Conservation (phyloP, 2,888 invertebrate species). For the Temnothorax unifasciatus region DNA sequence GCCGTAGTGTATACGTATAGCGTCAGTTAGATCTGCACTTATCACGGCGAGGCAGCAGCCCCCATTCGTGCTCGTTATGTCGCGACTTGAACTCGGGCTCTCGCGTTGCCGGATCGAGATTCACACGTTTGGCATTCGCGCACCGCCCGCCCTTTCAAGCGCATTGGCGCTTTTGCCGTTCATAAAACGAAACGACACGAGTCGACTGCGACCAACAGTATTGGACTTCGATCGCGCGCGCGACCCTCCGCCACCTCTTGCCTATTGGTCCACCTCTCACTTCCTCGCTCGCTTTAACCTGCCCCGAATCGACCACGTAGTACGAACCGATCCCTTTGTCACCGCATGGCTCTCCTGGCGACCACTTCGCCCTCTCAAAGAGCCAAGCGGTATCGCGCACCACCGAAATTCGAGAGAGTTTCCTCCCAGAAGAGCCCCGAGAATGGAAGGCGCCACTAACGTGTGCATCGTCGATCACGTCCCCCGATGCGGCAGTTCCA, state of each 20-base stretch:
- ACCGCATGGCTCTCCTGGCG: slow-evolving; percentile 59
- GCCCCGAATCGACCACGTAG: slow-evolving; percentile 41
- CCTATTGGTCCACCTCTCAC: neutral
- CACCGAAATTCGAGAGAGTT: slow-evolving; percentile 44
- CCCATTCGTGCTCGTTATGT: slow-evolving; percentile 47
- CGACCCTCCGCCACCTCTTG: neutral
- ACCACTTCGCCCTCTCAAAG: slow-evolving; percentile 55
- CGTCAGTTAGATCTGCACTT: slow-evolving; percentile 34
- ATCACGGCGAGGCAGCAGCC: slow-evolving; percentile 29
- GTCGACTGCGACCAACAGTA: slow-evolving; percentile 44
- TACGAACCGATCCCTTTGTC: slow-evolving; percentile 68
- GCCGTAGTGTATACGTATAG: slow-evolving; percentile 1
- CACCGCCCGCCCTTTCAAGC: slow-evolving; percentile 32
- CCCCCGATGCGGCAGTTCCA: neutral
- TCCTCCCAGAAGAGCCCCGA: slow-evolving; percentile 32
- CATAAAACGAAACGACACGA: slow-evolving; percentile 54
- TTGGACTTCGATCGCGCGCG: slow-evolving; percentile 36
- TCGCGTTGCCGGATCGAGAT: slow-evolving; percentile 46
- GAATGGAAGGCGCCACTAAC: slow-evolving; percentile 36
- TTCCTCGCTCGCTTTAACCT: slow-evolving; percentile 16
- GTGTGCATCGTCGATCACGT: slow-evolving; percentile 33
- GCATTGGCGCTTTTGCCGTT: slow-evolving; percentile 35
- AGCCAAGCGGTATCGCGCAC: slow-evolving; percentile 40
- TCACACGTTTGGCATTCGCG: slow-evolving; percentile 38
- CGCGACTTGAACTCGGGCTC: slow-evolving; percentile 30